Conservation (phyloP, 2,113 vertebrate species). For the Tachuris rubrigastra region DNA sequence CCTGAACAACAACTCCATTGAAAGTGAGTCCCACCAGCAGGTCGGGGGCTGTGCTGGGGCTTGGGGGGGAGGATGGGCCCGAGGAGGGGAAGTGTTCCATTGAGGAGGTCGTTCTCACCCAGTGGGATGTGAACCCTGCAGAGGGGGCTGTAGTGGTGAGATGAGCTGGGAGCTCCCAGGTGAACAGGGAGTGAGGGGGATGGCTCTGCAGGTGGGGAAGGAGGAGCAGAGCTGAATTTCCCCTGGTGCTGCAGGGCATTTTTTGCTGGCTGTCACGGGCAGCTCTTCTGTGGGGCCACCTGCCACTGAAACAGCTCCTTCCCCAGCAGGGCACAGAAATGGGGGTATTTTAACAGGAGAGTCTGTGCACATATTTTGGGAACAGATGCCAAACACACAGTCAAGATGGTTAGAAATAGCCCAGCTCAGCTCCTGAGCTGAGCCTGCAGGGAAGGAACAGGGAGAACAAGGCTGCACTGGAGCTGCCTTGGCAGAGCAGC, state of each 20-base stretch:
- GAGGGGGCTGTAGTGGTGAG: background rate
- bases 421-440: background rate
- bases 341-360: background rate
- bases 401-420: background rate
- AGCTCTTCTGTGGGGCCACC: background rate
- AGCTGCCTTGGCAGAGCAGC: background rate
- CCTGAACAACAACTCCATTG: slow-evolving; percentile 93
- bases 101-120: background rate
- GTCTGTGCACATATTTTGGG: background rate
- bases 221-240: background rate
- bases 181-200: background rate
- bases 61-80: background rate
- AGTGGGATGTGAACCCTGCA: background rate
- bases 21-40: slow-evolving; percentile 75
- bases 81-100: background rate
- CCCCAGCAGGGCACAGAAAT: background rate
- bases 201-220: background rate
- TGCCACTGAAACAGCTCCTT: background rate
- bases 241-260: background rate
- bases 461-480: background rate
- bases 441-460: background rate
- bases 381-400: background rate
- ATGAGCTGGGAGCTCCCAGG: background rate
- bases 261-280: background rate
- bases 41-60: accelerated